Percentiles rank a stretch among this genome's conserved stretches.
Evolutionary conservation across 1,140 invertebrate species (phyloP).

Genomic region (Lepidotrigona ventralis): DNA sequence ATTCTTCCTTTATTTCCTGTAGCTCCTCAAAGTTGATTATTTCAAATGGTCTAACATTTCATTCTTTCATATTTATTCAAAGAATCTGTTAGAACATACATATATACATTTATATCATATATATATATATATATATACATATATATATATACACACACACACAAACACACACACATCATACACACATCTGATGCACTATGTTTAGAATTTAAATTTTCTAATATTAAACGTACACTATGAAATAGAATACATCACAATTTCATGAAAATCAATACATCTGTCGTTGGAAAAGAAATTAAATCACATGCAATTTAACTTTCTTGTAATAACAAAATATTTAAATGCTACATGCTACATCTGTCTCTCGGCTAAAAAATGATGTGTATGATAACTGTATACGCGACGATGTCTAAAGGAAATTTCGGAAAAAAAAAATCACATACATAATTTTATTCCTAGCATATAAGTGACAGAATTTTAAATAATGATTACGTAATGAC

Average conservation of each 20-base stretch:
- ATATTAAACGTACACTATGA: constrained; percentile 1
- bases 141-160: neutral
- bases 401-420: neutral
- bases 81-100: constrained; percentile 26
- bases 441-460: constrained; percentile 3
- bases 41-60: constrained; percentile 20
- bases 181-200: neutral
- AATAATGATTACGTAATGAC: constrained; percentile 58
- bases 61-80: constrained; percentile 20
- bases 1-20: constrained; percentile 13
- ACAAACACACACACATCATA: too few species aligned
- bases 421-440: neutral
- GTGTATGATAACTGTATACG: neutral
- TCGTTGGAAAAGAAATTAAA: neutral
- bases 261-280: neutral
- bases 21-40: neutral
- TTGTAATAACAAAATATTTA: constrained; percentile 5
- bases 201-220: neutral
- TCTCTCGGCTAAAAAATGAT: neutral
- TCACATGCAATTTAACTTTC: constrained; percentile 1
- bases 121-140: neutral
- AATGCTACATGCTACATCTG: neutral
- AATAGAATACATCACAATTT: neutral
- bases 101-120: neutral
- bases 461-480: constrained; percentile 40